Evolutionary conservation across 1,140 invertebrate species (phyloP).

Genomic region (Halesus radiatus): DNA sequence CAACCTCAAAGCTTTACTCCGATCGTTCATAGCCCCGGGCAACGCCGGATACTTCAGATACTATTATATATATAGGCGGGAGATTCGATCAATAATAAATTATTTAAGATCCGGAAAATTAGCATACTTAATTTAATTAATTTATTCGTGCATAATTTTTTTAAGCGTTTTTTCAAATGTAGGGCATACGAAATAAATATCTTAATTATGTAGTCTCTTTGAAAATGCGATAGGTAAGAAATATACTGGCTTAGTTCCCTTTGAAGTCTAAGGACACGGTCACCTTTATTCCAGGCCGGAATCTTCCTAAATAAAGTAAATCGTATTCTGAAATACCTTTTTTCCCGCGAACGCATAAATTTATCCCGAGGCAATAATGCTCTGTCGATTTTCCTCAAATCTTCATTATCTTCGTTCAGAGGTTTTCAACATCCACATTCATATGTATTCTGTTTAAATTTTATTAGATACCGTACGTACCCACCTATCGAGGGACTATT

Average conservation of each 20-base stretch:
- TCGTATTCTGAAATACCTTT: constrained; percentile 48
- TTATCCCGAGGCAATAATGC: constrained; percentile 57
- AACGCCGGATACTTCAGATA: too few species aligned
- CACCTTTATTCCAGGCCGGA: constrained; percentile 12
- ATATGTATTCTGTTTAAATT: not conserved
- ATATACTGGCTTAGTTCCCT: constrained; percentile 19
- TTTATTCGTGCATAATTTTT: too few species aligned
- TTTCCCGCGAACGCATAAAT: constrained; percentile 56
- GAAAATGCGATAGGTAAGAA: constrained; percentile 1
- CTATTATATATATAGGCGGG: too few species aligned
- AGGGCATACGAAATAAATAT: not conserved
- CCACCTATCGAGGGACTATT: too few species aligned
- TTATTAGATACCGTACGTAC: too few species aligned
- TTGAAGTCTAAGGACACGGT: constrained; percentile 47
- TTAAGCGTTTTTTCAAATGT: too few species aligned
- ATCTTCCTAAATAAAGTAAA: constrained; percentile 34
- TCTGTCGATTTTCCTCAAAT: constrained; percentile 57
- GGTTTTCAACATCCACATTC: constrained; percentile 15
- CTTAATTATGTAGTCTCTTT: constrained; percentile 21
- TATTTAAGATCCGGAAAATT: too few species aligned
- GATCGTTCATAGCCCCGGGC: too few species aligned
- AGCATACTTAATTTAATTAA: too few species aligned
- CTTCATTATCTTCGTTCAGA: constrained; percentile 54
- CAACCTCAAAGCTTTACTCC: too few species aligned
- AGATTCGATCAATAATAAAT: too few species aligned